Base-by-base conservation (phyloP, 2,888 invertebrate species). In the Ectemnius cavifrons region DNA sequence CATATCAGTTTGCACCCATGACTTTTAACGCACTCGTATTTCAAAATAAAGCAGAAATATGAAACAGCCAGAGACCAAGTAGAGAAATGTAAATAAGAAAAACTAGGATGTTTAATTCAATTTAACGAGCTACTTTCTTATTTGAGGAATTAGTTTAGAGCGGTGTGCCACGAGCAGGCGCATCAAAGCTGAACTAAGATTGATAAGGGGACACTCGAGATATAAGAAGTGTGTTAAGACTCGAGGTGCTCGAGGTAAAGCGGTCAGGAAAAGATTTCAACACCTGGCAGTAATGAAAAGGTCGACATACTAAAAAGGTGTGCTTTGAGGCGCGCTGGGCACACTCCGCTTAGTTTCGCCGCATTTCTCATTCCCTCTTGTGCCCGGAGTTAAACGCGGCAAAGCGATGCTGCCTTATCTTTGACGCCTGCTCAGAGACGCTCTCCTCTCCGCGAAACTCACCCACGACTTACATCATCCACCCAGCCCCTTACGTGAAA, bases 381-480 rank as follows among this genome's bases (percentile, higher is more conserved):
- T 16, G 52, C 52, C 16, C 2, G 5, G 14, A 5, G 52, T 52
- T 52, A 52, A 52, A 52, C 52, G 52, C 16, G 16, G 14, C 52
- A 52, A 52, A 52, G 52, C 52, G 52, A 37, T 8, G 37, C 37
- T 16, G 52, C 52, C 52, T 52, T 52, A 16, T 5, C 52, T 52
- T 52, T 52, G 52, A 59, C 37, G 37, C 37, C 37, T 37, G 37
- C 37, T 37, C 8, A 37, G 37, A 37, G 37, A 11, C 37, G 37
- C 37, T 37, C 37, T 6, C 8, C 37, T 4, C 37, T 6, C 37
- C 37, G 5, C 37, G 8, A 37, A 11, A 11, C 27, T 20, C 37
- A 63, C 6, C 60, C 61, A n/a, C 37, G 20, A 14, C 63, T 27
- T 18, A 20, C 49, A 14, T 56, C 52, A 45, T 27, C 37, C 63